A percentile compares a stretch with the other conserved stretches of the same genome.
Evolutionary conservation across 2,888 invertebrate species (phyloP).

Genomic region (Choristoneura rosaceana): DNA sequence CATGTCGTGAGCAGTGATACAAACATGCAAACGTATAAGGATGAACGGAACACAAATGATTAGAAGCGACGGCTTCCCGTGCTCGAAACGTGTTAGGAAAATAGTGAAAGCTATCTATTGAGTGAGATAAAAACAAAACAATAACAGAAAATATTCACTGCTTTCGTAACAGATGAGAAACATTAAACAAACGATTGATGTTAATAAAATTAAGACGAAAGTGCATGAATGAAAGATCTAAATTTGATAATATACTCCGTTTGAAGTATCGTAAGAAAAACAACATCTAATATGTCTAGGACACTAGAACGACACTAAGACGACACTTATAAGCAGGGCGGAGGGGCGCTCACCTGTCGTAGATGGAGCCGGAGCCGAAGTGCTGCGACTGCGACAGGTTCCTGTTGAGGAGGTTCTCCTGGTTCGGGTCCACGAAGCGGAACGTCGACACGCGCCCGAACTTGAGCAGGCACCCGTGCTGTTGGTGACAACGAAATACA

Average conservation of each 20-base stretch:
- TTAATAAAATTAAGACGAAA: slow-evolving; percentile 23
- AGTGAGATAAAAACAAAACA: slow-evolving; percentile 3
- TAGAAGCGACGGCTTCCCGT: slow-evolving; percentile 63
- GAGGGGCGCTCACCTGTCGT: slow-evolving; percentile 89
- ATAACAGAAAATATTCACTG: slow-evolving; percentile 33
- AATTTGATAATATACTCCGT: slow-evolving; percentile 13
- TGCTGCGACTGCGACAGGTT: slow-evolving; percentile 90
- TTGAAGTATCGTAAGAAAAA: slow-evolving; percentile 26
- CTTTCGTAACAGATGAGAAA: slow-evolving; percentile 31
- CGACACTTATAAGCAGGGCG: slow-evolving; percentile 55
- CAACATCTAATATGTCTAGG: slow-evolving; percentile 42
- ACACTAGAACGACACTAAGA: slow-evolving; percentile 57
- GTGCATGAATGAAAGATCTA: slow-evolving; percentile 30
- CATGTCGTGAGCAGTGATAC: slow-evolving; percentile 80
- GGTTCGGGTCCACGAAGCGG: slow-evolving; percentile 93
- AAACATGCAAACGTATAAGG: slow-evolving; percentile 80
- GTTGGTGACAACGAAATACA: slow-evolving; percentile 43
- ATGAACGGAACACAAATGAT: slow-evolving; percentile 68
- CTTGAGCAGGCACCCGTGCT: slow-evolving; percentile 94
- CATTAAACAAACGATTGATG: slow-evolving; percentile 18
- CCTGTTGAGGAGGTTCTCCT: slow-evolving; percentile 91
- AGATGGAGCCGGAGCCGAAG: slow-evolving; percentile 91
- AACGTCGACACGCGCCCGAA: slow-evolving; percentile 95
- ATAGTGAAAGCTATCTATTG: slow-evolving; percentile 35
- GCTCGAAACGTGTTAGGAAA: slow-evolving; percentile 52